Conservation (phyloP, 2,113 vertebrate species). For the Aythya baeri region DNA sequence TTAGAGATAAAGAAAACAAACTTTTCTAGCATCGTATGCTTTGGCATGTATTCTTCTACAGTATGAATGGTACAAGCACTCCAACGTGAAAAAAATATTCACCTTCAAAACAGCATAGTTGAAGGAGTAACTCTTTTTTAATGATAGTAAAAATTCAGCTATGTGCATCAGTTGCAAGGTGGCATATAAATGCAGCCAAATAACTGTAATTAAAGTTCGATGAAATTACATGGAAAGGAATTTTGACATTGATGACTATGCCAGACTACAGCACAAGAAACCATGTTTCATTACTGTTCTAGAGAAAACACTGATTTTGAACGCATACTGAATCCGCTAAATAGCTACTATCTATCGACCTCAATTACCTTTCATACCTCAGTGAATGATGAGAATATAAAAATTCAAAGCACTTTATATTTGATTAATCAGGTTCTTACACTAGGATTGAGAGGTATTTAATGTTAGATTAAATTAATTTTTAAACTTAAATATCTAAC, state of each 20-base stretch:
- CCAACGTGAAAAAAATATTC: background rate
- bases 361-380: background rate
- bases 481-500: background rate
- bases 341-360: background rate
- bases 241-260: background rate
- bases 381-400: background rate
- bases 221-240: background rate
- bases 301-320: background rate
- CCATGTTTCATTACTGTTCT: background rate
- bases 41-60: accelerated
- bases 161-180: background rate
- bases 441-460: background rate
- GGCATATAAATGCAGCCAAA: background rate
- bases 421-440: background rate
- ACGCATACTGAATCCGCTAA: accelerated
- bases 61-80: background rate
- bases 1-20: constrained; percentile 52
- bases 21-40: background rate
- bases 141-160: background rate
- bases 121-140: background rate
- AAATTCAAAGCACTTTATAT: background rate
- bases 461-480: background rate
- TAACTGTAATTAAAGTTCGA: background rate
- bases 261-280: background rate
- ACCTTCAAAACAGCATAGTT: background rate